These are phyloP conservation scores for Diachrysia chrysitis DNA, from an alignment of 2,888 invertebrate genomes.

Conservation along the genomic window DNA sequence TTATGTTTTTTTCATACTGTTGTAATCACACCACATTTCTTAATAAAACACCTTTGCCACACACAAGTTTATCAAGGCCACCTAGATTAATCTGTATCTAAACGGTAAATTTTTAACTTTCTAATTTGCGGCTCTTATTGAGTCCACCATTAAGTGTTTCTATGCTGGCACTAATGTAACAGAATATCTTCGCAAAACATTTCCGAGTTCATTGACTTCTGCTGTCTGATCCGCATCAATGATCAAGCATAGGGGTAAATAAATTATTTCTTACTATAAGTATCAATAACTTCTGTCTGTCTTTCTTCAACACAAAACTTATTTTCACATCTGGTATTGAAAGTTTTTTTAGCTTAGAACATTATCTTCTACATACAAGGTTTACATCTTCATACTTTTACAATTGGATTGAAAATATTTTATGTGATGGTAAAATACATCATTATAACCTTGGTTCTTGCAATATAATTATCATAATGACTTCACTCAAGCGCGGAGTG, in stretches of 20 bases:
- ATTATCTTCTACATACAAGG: too few relatives aligned
- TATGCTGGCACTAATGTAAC: too few relatives aligned
- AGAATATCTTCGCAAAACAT: slow-evolving; percentile 9
- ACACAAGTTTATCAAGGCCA: neutral
- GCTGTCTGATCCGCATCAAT: slow-evolving; percentile 12
- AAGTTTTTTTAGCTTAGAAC: too few relatives aligned
- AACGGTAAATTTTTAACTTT: slow-evolving; percentile 34
- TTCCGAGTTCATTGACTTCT: slow-evolving; percentile 37
- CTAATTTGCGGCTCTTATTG: slow-evolving; percentile 27
- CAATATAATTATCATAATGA: too few relatives aligned
- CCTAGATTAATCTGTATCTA: slow-evolving; percentile 32
- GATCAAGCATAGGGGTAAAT: slow-evolving; percentile 18
- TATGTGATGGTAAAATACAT: too few relatives aligned
- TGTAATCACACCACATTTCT: too few relatives aligned
- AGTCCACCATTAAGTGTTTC: neutral
- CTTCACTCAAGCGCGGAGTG: neutral
- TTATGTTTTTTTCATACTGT: too few relatives aligned
- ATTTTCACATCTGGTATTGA: too few relatives aligned
- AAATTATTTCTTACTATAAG: neutral
- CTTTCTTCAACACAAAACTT: too few relatives aligned
- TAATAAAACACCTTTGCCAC: too few relatives aligned
- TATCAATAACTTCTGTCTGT: neutral
- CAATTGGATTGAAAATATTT: too few relatives aligned
- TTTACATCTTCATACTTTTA: too few relatives aligned
- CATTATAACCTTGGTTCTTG: neutral